phyloP scores from a whole-genome alignment of 2,888 invertebrate species.

The Dolichopus griseipennis region DNA sequence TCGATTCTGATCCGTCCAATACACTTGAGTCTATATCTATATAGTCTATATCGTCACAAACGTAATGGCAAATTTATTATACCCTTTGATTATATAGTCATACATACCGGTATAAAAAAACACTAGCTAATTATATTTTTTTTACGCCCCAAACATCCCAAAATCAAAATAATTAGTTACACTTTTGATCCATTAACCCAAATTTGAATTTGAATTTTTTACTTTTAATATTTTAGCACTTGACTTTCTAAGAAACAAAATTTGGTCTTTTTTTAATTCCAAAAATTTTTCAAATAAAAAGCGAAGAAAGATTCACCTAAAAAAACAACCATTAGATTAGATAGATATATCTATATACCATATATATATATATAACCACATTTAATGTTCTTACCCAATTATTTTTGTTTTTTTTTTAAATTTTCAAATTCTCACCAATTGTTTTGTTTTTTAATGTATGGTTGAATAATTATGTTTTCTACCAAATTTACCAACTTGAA shows the following conservation, averaged over 20 bases:
- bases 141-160: neutral
- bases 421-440: neutral
- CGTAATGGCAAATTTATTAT: too few species aligned
- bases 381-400: neutral
- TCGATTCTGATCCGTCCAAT: too few species aligned
- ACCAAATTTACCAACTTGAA: neutral
- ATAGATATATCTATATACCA: neutral
- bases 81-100: too few species aligned
- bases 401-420: neutral
- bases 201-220: neutral
- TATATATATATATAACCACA: neutral
- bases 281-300: too few species aligned
- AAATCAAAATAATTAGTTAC: neutral
- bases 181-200: neutral
- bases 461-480: neutral
- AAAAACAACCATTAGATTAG: neutral
- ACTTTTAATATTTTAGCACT: neutral
- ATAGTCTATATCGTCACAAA: too few species aligned
- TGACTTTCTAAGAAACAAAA: too few species aligned
- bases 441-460: neutral
- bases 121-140: neutral
- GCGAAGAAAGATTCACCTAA: too few species aligned
- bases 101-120: neutral
- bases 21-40: too few species aligned
- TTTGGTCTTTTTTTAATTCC: too few species aligned